Conservation (phyloP, 2,888 invertebrate species). For the Liposcelis brunnea region DNA sequence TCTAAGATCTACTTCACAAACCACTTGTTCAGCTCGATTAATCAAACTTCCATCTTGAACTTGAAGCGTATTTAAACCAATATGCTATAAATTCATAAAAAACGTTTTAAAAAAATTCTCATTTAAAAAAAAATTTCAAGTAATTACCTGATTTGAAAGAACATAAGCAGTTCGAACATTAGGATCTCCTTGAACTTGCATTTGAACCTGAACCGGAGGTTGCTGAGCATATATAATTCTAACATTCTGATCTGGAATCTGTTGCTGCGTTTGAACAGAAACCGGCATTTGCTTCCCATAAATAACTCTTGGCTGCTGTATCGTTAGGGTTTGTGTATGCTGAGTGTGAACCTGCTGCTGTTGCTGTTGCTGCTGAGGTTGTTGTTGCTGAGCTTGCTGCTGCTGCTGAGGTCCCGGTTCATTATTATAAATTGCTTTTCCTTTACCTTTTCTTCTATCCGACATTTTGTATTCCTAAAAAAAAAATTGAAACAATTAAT, state of each 20-base stretch:
- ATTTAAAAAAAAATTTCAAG: not conserved
- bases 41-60: slow-evolving; percentile 4
- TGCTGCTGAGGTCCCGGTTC: not conserved
- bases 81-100: slow-evolving; percentile 3
- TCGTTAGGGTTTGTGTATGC: slow-evolving; percentile 4
- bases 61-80: slow-evolving; percentile 1
- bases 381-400: not conserved
- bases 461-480: not conserved
- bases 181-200: slow-evolving; percentile 7
- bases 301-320: slow-evolving; percentile 5
- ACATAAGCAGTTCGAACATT: slow-evolving; percentile 5
- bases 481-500: no score
- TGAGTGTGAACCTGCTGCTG: slow-evolving; percentile 1
- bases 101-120: not conserved
- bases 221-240: slow-evolving; percentile 6
- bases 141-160: slow-evolving; percentile 6
- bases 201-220: slow-evolving; percentile 4
- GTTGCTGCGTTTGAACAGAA: not conserved
- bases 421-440: slow-evolving; percentile 3
- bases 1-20: slow-evolving; percentile 6
- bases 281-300: slow-evolving; percentile 8
- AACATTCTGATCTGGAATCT: slow-evolving; percentile 4
- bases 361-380: not conserved
- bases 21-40: slow-evolving; percentile 2
- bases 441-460: slow-evolving; percentile 5